phyloP scores from a whole-genome alignment of 2,113 vertebrate species.

The Neodon shergylaensis region DNA sequence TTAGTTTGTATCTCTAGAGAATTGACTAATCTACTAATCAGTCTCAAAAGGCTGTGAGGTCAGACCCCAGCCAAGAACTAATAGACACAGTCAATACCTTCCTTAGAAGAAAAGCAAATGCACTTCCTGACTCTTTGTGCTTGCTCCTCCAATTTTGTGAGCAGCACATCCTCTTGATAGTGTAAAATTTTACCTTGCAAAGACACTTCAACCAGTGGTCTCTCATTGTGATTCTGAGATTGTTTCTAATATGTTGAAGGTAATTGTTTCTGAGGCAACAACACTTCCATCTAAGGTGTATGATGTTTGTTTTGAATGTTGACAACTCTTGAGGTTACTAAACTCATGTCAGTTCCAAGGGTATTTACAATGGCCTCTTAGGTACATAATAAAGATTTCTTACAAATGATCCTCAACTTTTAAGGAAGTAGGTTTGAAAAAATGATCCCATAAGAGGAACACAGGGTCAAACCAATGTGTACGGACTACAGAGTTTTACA shows the following conservation, averaged over 20 bases:
- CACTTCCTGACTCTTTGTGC: neutral
- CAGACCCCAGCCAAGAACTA: neutral
- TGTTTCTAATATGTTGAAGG: neutral
- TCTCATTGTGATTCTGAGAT: neutral
- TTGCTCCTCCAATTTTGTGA: neutral
- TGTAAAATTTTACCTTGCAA: neutral
- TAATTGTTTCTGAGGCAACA: neutral
- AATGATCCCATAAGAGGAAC: no score
- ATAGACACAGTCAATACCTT: neutral
- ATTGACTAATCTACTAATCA: neutral
- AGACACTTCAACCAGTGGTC: neutral
- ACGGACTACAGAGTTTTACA: neutral
- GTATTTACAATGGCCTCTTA: neutral
- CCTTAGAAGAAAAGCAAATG: neutral
- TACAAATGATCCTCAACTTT: neutral
- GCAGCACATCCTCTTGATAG: neutral
- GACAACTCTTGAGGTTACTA: neutral
- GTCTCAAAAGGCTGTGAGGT: neutral
- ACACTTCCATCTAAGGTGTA: neutral
- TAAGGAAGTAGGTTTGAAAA: neutral
- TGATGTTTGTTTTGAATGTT: neutral
- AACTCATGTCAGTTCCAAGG: neutral
- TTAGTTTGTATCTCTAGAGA: neutral
- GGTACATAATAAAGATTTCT: neutral
- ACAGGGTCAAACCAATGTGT: neutral